Evolutionary conservation across 2,113 vertebrate species (phyloP).

Genomic region (Carassius gibelio): DNA sequence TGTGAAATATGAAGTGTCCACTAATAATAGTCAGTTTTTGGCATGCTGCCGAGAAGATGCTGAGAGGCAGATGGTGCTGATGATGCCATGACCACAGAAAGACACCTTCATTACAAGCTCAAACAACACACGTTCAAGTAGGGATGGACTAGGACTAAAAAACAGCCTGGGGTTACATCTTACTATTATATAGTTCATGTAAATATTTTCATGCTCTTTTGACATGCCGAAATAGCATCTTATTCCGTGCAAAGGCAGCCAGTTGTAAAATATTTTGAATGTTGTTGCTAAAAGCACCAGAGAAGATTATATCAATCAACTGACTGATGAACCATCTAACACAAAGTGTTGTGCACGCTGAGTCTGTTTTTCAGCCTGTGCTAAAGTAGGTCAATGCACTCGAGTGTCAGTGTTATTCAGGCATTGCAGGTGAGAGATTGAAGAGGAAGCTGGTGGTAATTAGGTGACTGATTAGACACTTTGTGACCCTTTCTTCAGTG

Average conservation of each 20-base stretch:
- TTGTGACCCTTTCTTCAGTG: constrained; percentile 72
- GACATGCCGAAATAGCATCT: neutral
- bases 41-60: constrained; percentile 64
- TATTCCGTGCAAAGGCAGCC: neutral
- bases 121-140: constrained; percentile 22
- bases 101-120: constrained; percentile 35
- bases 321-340: neutral
- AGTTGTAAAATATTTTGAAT: neutral
- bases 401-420: constrained; percentile 21
- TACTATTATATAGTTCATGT: neutral
- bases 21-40: constrained; percentile 66
- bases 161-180: neutral
- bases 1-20: constrained; percentile 43
- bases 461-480: constrained; percentile 20
- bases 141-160: neutral
- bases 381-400: constrained; percentile 49
- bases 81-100: constrained; percentile 41
- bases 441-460: constrained; percentile 32
- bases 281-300: neutral
- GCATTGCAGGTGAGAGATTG: constrained; percentile 32
- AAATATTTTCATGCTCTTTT: neutral
- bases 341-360: constrained; percentile 3
- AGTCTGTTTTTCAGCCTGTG: constrained; percentile 17
- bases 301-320: neutral
- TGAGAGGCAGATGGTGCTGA: constrained; percentile 74